Evolutionary conservation across 2,797 vertebrate species (phyloP), one percentile per base, ranked within the genome.

Genomic region (Meriones psammophilus): DNA sequence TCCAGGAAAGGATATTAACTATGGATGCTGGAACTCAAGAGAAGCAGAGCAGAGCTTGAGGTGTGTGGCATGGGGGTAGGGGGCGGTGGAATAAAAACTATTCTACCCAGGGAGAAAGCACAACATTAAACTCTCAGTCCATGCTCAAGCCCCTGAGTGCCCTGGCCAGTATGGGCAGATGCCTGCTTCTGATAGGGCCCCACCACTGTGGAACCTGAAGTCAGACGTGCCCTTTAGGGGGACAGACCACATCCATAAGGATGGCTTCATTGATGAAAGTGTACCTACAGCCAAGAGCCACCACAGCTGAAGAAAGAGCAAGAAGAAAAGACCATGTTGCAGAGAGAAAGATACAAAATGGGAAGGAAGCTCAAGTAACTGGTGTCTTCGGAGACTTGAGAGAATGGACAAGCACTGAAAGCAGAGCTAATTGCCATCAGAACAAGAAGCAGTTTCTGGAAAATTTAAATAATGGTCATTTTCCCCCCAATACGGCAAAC

Each of bases 391-490:
- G 64, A 93, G 22, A 86, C 80, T 4, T 30, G 18, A 33, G 30
- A 68, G 18, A 85, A 7, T 0, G 3, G 20, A 30, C 89, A 69
- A 60, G 22, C 69, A 73, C 85, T 58, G n/a, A 78, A 84, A 20
- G 17, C 33, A 94, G n/a, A 94, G 14, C 20, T 39, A 36, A 15
- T 12, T 79, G 58, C 28, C 58, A 36, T 46, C 62, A 36, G 54
- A 92, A 68, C 77, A 54, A 77, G 64, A 54, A 77, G 64, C 78
- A 30, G 92, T 76, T 87, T 89, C 80, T 87, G 84, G 66, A 92
- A 81, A 86, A 10, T 46, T 62, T 69, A 87, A 92, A 76, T 50
- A 24, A 89, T 5, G 15, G 56, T 69, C 64, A 17, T 17, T 81
- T 4, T 12, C 5, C 17, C 20, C 20, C 60, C 42, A 54, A 36